These are phyloP conservation scores for Calliphora vicina DNA, from an alignment of 1,140 invertebrate species.

Conservation along the genomic window DNA sequence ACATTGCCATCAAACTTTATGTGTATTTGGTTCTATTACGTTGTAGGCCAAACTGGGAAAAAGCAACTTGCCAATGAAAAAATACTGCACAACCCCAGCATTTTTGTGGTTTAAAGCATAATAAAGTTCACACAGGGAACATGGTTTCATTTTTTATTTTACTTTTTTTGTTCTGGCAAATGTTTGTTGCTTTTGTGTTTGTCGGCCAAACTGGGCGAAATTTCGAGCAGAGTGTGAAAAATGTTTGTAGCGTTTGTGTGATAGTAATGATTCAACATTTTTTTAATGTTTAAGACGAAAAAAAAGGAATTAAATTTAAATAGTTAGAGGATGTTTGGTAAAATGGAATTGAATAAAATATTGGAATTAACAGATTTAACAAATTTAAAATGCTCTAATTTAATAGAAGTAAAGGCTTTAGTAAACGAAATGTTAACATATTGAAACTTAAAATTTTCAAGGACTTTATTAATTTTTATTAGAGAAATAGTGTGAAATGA, in stretches of 20 bases:
- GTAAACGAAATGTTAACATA: too few relatives aligned
- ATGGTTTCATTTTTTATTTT: neutral
- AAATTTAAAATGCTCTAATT: too few relatives aligned
- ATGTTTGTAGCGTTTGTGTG: neutral
- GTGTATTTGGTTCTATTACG: neutral
- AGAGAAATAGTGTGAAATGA: too few relatives aligned
- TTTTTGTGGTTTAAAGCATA: slow-evolving; percentile 17
- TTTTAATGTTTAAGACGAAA: neutral
- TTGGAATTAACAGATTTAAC: too few relatives aligned
- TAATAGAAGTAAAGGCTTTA: too few relatives aligned
- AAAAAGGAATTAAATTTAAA: neutral
- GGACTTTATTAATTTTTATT: too few relatives aligned
- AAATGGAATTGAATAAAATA: too few relatives aligned
- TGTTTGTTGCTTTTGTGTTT: neutral
- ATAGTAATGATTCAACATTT: neutral
- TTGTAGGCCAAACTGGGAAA: neutral
- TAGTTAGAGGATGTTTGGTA: too few relatives aligned
- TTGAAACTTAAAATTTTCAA: too few relatives aligned
- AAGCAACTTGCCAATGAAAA: neutral
- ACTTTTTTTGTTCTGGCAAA: neutral
- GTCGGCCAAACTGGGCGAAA: neutral
- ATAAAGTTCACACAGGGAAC: neutral
- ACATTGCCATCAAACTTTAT: neutral
- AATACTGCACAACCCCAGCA: neutral
- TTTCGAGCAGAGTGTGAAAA: neutral